A percentile compares a stretch with the other conserved stretches of the same genome.
Conservation (phyloP, 2,113 vertebrate species). For the Ellobius talpinus region DNA sequence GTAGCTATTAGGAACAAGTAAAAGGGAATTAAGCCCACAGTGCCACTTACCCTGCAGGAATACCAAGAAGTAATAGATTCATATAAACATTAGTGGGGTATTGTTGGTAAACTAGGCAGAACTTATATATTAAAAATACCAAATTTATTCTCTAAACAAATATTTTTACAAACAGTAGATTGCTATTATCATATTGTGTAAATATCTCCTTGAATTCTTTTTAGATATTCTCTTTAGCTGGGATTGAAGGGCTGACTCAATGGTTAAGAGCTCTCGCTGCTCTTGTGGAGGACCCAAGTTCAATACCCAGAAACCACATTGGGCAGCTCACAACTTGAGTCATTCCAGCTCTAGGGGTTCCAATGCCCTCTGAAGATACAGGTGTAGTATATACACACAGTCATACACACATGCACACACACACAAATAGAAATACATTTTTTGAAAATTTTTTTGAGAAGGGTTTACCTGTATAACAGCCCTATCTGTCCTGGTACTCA, state of each 20-base stretch:
- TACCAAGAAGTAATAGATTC: background rate
- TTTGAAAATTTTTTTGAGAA: no score
- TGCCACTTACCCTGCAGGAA: background rate
- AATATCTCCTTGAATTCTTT: background rate
- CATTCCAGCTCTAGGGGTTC: no score
- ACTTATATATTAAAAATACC: background rate
- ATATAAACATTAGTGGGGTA: background rate
- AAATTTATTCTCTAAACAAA: background rate
- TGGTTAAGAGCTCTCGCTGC: no score
- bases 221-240: conserved; percentile 14
- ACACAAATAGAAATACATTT: background rate
- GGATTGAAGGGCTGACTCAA: background rate
- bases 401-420: background rate
- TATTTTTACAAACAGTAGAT: background rate
- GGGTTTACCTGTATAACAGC: no score
- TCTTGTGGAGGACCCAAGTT: background rate
- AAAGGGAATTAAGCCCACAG: background rate
- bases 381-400: background rate
- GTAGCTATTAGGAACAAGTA: background rate
- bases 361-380: background rate
- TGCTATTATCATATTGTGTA: background rate
- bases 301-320: background rate
- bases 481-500: no score
- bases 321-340: background rate
- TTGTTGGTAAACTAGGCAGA: background rate